These are phyloP conservation scores for Barnardius zonarius DNA, from an alignment of 2,113 vertebrate genomes.

Conservation along the genomic window DNA sequence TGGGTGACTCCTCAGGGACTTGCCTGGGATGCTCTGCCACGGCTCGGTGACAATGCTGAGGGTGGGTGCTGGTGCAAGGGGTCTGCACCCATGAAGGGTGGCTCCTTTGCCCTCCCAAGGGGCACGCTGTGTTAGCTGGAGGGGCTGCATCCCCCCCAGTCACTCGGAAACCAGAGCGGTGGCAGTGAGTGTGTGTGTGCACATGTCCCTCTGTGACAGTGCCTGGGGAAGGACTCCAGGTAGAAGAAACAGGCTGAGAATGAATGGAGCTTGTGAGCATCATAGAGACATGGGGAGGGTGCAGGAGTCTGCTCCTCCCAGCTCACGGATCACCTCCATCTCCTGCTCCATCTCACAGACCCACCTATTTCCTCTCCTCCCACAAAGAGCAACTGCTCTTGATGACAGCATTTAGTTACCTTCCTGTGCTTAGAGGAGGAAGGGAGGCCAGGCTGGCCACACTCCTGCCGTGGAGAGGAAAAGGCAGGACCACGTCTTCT, in stretches of 20 bases:
- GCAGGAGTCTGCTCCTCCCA: neutral
- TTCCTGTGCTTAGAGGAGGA: neutral
- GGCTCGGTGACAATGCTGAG: neutral
- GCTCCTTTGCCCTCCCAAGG: neutral
- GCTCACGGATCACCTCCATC: neutral
- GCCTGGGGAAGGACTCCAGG: neutral
- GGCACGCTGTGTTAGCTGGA: fast-evolving
- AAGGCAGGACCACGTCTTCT: neutral
- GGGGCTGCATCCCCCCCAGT: neutral
- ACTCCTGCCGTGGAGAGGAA: neutral
- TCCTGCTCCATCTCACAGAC: neutral
- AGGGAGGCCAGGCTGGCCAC: neutral
- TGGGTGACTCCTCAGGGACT: neutral
- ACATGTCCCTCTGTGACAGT: neutral
- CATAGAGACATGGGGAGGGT: neutral
- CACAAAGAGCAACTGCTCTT: neutral
- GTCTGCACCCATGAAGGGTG: neutral
- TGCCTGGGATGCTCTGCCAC: neutral
- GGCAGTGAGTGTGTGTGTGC: neutral
- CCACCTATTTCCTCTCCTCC: neutral
- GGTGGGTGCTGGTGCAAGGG: neutral
- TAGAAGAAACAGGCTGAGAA: neutral
- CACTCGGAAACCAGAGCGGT: neutral
- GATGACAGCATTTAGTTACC: neutral
- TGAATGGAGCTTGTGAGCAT: neutral